Base-by-base conservation (phyloP, 2,888 invertebrate genomes). In the Cerastis leucographa region DNA sequence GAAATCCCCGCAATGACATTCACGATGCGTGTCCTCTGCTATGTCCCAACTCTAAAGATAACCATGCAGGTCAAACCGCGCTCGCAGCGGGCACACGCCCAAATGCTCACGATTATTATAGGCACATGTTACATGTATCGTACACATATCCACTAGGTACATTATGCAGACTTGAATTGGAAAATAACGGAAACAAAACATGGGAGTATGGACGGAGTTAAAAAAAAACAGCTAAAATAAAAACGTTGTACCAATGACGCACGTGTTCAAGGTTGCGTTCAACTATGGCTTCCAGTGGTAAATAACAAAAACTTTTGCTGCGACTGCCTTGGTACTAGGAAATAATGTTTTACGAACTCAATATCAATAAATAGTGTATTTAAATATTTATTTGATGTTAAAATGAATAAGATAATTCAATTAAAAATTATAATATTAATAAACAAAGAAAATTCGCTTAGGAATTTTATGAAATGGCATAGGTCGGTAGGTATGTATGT, bases 31-130 rank as follows among this genome's bases (percentile, higher is more conserved):
- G 94, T 93, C 93, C 93, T 94, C 93, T 93, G 89, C 88, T 88
- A 87, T 88, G 91, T 86, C 91, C 90, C 91, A 89, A 89, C 91
- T 92, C 95, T 95, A 95, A 95, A 95, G 95, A 95, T 95, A 95
- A 94, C 92, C 92, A 86, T 76, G 80, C 90, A 90, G 94, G 93
- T 94, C 94, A 93, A 87, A 87, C 85, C 84, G 75, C 81, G 79
- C 82, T 76, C 73, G 75, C 92, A 74, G 71, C 83, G 94, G 94
- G 94, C 95, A 93, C 92, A 84, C 93, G 92, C 94, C 94, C 94
- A 95, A 95, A 90, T 90, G 85, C 82, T 83, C 83, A 62, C 74
- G 74, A 78, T 76, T 87, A 85, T 72, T 75, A 86, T 80, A 83
- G 81, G 76, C 78, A 59, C 82, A 76, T 64, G 82, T 74, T 65